Base-by-base conservation (phyloP, 2,888 invertebrate species). In the Dusona sp. region DNA sequence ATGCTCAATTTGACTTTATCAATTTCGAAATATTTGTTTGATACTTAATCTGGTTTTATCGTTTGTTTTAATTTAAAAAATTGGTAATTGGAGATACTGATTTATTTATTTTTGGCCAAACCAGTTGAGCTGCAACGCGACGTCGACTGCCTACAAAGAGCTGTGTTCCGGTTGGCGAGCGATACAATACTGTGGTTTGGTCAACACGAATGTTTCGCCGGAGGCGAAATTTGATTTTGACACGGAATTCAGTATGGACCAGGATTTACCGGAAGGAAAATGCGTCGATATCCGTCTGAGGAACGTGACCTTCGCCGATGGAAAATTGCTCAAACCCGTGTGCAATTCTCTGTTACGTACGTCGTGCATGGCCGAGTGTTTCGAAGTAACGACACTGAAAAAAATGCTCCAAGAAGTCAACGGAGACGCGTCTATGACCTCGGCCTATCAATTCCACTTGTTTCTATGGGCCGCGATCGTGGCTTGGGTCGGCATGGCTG, bases 401-500 rank as follows among this genome's bases (percentile, higher is more conserved):
- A 88, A 89, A 72, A 79, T 94, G 77, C 84, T 94, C 6, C 88
- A 84, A 57, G 88, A 92, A 57, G 88, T 87, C 61, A 87, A 89
- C 3, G 77, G 84, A 4, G 79, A 84, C 42, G 36, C 70, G 0
- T 67, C 68, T 11, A 72, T 90, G 78, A 94, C 86, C 79, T 95
- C 93, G 94, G 94, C 94, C 0, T 93, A 95, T 88, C 96, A 97
- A 90, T 98, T 98, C 92, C 97, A 98, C 96, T 92, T 97, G 88
- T 97, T 98, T 91, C 96, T 98, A 88, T 90, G 96, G 36, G 95
- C 98, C 81, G 96, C 98, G 94, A 95, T 97, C n/a, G 90, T 97
- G 16, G 97, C 97, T 84, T 98, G 98, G 97, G 94, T 97, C 36
- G 97, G 97, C 2, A 98, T 98, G 96, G 97, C 98, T 0, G 97